Evolutionary conservation across 1,140 invertebrate genomes (phyloP).

Genomic region (Phenacoccus solenopsis): DNA sequence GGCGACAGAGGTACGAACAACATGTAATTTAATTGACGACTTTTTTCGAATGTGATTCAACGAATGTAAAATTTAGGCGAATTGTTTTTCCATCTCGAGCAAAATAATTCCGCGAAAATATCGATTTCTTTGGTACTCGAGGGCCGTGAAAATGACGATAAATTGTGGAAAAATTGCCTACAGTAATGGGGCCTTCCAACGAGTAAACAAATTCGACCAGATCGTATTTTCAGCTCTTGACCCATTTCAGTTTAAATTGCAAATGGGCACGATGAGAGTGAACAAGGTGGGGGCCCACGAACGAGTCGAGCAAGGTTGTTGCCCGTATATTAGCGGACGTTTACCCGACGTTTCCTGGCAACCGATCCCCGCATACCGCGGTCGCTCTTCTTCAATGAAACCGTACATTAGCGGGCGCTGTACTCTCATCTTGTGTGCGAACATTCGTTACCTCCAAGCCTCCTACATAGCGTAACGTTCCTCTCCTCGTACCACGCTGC

Average conservation of each 20-base stretch:
- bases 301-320: conserved; percentile 14
- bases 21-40: too few species aligned
- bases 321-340: conserved; percentile 10
- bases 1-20: too few species aligned
- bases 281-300: background rate
- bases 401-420: background rate
- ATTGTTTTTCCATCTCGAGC: too few species aligned
- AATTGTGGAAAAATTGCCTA: too few species aligned
- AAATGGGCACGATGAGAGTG: conserved; percentile 1
- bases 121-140: too few species aligned
- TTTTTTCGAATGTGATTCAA: too few species aligned
- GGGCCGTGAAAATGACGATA: too few species aligned
- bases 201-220: too few species aligned
- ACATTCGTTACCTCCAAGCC: background rate
- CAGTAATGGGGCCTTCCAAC: too few species aligned
- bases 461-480: background rate
- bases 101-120: too few species aligned
- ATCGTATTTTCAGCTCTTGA: conserved; percentile 1
- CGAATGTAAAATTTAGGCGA: too few species aligned
- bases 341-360: conserved; percentile 12
- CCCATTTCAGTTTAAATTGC: conserved; percentile 7
- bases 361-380: background rate
- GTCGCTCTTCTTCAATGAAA: background rate
- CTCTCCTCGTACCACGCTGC: background rate
- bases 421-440: background rate